phyloP scores from a whole-genome alignment of 2,797 vertebrate genomes.

The Ambastaia sidthimunki region DNA sequence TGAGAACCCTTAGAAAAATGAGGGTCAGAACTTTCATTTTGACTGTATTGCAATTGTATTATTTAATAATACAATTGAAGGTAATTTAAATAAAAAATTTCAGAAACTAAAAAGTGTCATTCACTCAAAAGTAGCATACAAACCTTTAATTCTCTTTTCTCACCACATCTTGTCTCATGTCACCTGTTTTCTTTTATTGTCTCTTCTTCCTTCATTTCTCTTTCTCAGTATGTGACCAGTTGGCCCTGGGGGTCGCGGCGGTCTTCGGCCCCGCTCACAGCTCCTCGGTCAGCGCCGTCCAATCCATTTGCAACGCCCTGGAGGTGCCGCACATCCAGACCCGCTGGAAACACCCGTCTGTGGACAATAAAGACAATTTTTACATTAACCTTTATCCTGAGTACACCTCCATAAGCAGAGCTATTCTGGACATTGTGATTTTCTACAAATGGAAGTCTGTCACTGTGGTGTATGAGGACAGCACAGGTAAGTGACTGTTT shows the following conservation, averaged over 20 bases:
- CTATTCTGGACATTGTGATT: slow-evolving; percentile 92
- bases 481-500: slow-evolving; percentile 76
- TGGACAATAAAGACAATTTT: slow-evolving; percentile 92
- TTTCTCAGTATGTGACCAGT: slow-evolving; percentile 90
- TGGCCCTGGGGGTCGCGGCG: slow-evolving; percentile 93
- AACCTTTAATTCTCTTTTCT: not conserved
- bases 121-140: not conserved
- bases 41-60: no score
- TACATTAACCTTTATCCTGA: slow-evolving; percentile 97
- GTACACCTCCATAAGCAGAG: slow-evolving; percentile 90
- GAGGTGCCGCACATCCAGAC: slow-evolving; percentile 98
- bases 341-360: slow-evolving; percentile 92
- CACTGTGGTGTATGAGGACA: slow-evolving; percentile 96
- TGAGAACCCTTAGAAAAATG: no score
- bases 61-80: not conserved
- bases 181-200: not conserved
- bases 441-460: slow-evolving; percentile 93
- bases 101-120: not conserved
- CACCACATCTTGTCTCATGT: not conserved
- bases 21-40: no score
- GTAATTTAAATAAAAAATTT: not conserved
- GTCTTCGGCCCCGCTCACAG: slow-evolving; percentile 95
- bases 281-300: slow-evolving; percentile 93
- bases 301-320: slow-evolving; percentile 96
- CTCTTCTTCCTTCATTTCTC: not conserved